Evolutionary conservation across 2,113 vertebrate genomes (phyloP).

Genomic region (Meriones unguiculatus): DNA sequence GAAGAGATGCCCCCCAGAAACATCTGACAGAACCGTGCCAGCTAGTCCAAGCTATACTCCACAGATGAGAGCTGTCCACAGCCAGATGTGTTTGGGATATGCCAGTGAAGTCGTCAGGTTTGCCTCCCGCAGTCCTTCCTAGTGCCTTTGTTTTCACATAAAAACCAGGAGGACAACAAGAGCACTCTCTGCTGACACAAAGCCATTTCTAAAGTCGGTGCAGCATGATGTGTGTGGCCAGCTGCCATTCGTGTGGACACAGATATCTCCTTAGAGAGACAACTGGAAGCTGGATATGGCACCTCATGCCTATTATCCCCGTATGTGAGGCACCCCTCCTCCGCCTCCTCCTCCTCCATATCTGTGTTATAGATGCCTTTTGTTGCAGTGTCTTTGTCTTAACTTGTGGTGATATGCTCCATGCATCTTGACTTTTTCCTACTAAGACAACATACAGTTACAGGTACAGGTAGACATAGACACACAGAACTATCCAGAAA

Average conservation of each 20-base stretch:
- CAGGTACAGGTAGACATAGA: not conserved
- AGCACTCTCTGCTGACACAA: not conserved
- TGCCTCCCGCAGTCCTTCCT: constrained; percentile 28
- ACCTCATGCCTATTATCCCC: not conserved
- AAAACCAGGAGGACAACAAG: not conserved
- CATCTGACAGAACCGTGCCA: not conserved
- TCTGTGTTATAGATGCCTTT: not conserved
- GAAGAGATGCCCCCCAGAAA: not conserved
- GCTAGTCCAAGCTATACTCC: not conserved
- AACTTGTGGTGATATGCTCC: not conserved
- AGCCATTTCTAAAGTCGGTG: not conserved
- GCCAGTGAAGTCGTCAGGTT: not conserved
- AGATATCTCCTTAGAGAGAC: not conserved
- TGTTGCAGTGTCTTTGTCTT: not conserved
- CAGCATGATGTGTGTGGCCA: not conserved
- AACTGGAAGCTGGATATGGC: not conserved
- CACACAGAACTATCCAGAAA: not conserved
- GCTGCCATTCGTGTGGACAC: not conserved
- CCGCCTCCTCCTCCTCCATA: not conserved
- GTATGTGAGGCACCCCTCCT: not conserved
- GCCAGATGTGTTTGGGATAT: not conserved
- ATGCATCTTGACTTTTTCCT: not conserved
- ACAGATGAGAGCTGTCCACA: not conserved
- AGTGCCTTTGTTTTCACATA: constrained; percentile 50
- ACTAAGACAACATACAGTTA: not conserved